These are phyloP conservation scores for Dermatemys mawii DNA, from an alignment of 2,113 vertebrate genomes.

Conservation along the genomic window DNA sequence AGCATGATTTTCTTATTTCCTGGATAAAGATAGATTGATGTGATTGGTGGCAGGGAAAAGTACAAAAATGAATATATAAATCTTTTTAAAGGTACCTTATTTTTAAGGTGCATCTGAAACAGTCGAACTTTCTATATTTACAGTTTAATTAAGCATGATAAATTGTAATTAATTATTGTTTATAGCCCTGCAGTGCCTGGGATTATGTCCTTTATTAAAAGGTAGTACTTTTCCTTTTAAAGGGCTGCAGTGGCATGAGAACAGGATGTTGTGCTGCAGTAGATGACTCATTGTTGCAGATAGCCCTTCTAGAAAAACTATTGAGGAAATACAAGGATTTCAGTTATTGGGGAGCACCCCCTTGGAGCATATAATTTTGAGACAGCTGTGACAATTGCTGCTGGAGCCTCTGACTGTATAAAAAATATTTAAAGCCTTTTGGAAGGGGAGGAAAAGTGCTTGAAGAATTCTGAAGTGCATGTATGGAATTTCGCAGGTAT, in stretches of 20 bases:
- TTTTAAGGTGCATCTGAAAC: neutral
- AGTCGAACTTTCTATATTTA: slow-evolving; percentile 1
- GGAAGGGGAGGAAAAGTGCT: neutral
- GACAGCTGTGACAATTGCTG: neutral
- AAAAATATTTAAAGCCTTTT: neutral
- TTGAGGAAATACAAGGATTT: slow-evolving; percentile 60
- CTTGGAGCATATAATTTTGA: slow-evolving; percentile 17
- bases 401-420: neutral
- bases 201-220: slow-evolving; percentile 37
- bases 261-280: slow-evolving; percentile 68
- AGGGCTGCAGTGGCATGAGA: slow-evolving; percentile 51
- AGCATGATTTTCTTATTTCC: neutral
- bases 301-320: slow-evolving; percentile 49
- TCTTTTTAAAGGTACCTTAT: neutral
- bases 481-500: neutral
- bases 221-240: slow-evolving; percentile 2
- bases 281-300: slow-evolving; percentile 81
- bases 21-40: neutral
- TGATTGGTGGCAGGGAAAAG: neutral
- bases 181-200: neutral
- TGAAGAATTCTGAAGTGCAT: neutral
- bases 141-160: slow-evolving; percentile 36
- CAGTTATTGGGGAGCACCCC: slow-evolving; percentile 7
- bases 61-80: neutral
- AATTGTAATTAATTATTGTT: slow-evolving; percentile 26